Percentiles rank a stretch among this genome's conserved stretches.
These are phyloP conservation scores for Anticlea derivata DNA, from an alignment of 2,888 invertebrate species.

Conservation along the genomic window DNA sequence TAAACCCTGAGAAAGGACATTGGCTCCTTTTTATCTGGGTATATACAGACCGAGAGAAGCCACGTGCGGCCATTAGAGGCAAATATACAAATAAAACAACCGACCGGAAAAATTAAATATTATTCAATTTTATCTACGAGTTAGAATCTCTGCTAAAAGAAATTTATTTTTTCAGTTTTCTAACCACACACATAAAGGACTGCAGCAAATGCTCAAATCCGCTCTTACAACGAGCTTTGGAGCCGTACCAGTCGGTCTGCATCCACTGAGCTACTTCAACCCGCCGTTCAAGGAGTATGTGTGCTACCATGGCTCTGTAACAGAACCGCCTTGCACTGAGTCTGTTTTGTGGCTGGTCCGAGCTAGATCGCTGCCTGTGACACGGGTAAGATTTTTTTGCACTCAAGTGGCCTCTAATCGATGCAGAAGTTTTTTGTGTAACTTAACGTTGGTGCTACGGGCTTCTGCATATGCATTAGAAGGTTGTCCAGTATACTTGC, in stretches of 20 bases:
- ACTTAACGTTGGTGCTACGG: no score
- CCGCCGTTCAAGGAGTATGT: conserved; percentile 63
- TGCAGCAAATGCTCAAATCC: conserved; percentile 43
- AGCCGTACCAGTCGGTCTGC: conserved; percentile 22
- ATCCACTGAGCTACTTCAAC: conserved; percentile 49
- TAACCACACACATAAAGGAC: conserved; percentile 51
- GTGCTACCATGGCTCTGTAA: conserved; percentile 66
- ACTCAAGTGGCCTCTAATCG: no score
- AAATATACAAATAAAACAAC: no score
- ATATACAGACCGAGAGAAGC: no score
- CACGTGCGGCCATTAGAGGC: no score
- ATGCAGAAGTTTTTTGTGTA: no score
- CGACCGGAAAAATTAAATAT: no score
- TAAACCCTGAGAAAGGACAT: no score
- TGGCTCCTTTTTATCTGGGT: no score
- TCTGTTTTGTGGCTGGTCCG: conserved; percentile 66
- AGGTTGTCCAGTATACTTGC: no score
- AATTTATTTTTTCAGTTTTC: conserved; percentile 48
- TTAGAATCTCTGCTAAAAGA: background rate
- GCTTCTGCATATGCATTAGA: no score
- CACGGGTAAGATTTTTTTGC: conserved; percentile 53
- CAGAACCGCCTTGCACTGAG: conserved; percentile 65
- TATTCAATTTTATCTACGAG: no score
- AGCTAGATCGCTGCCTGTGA: conserved; percentile 52
- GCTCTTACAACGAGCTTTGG: conserved; percentile 12